Evolutionary conservation across 2,888 invertebrate species (phyloP), one percentile per base, ranked within the genome.

Genomic region (Drosophila rellima): DNA sequence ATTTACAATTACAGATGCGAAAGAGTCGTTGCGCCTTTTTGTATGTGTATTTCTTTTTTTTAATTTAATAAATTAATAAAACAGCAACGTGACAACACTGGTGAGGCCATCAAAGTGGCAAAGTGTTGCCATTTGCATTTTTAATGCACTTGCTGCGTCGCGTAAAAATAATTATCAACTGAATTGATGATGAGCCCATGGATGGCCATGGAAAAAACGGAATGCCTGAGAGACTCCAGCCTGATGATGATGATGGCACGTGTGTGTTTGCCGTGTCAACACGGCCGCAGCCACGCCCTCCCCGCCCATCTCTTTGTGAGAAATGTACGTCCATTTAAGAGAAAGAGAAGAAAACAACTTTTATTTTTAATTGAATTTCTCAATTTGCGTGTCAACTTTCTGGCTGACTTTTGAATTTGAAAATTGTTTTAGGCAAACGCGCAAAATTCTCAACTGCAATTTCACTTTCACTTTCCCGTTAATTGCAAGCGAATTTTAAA

Each of bases 121-220:
- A 90, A 91, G 89, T 91, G 91, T 89, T 89, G 90, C 89, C 90
- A 89, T 90, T 90, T 89, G 88, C 90, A 90, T 89, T 90, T 89
- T 89, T 89, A 90, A 89, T 89, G 82, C 88, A 89, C 81, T 81
- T 75, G 83, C 79, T 73, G 77, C 77, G 81, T 67, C 79, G 86
- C 87, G 86, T 81, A 89, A 90, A 88, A 88, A 88, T 90, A 88
- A 88, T 90, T 90, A 88, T 90, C 90, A 88, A 80, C 91, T 76
- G 88, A 89, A 90, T 90, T 89, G 88, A 67, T 78, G 82, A 76
- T 82, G 77, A 89, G 81, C 37, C 72, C 39, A 56, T 61, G 48
- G 26, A 61, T 42, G 23, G 57, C 15, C 15, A 37, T 26, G 47
- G 51, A 48, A 26, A 31, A 60, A 60, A 44, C 51, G 10, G 64